A percentile compares a stretch with the other conserved stretches of the same genome.
Evolutionary conservation across 1,140 invertebrate species (phyloP).

Genomic region (Drosophila sp.): DNA sequence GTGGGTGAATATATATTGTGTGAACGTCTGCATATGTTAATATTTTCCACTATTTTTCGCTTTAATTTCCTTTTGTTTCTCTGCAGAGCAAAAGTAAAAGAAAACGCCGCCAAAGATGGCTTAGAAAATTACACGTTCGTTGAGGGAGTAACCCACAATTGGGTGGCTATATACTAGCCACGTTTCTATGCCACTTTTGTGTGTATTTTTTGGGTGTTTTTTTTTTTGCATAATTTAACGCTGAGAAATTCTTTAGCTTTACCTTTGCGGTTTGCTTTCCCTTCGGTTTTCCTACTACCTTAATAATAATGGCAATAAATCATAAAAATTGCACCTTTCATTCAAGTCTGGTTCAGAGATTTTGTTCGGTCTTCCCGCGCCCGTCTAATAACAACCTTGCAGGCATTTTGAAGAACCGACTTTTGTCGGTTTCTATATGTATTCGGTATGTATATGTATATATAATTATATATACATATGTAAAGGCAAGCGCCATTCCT

Average conservation of each 20-base stretch:
- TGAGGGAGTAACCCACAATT: background rate
- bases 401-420: conserved; percentile 34
- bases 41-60: conserved; percentile 60
- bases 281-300: conserved; percentile 58
- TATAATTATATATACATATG: conserved; percentile 17
- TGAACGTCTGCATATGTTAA: conserved; percentile 78
- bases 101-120: conserved; percentile 12
- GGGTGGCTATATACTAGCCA: conserved; percentile 19
- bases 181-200: conserved; percentile 56
- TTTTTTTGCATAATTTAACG: conserved; percentile 75
- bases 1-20: conserved; percentile 70
- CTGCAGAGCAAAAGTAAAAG: conserved; percentile 1
- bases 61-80: conserved; percentile 72
- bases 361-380: conserved; percentile 19
- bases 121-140: conserved; percentile 19
- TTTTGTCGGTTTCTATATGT: conserved; percentile 1
- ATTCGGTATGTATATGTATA: background rate
- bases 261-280: conserved; percentile 38
- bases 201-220: conserved; percentile 31
- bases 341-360: conserved; percentile 62
- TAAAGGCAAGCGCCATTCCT: conserved; percentile 18
- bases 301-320: conserved; percentile 82
- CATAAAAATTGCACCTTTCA: conserved; percentile 82
- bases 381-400: conserved; percentile 43
- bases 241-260: conserved; percentile 67